These are phyloP conservation scores for Cancer borealis DNA, from an alignment of 2,888 invertebrate genomes.

Conservation along the genomic window DNA sequence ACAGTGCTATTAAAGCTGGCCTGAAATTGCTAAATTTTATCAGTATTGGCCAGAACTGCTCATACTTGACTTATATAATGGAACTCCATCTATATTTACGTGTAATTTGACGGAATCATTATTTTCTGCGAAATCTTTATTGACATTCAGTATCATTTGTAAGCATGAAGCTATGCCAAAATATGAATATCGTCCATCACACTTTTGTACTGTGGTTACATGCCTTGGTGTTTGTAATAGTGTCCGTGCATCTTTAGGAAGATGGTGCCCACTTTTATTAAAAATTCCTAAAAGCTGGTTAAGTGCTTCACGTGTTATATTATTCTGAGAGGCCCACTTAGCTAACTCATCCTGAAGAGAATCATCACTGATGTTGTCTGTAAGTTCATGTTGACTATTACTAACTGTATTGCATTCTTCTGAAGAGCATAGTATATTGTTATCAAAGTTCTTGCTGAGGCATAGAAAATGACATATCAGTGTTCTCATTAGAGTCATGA, in stretches of 20 bases:
- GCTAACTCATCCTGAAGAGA: not conserved
- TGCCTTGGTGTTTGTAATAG: not conserved
- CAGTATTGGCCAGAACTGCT: not conserved
- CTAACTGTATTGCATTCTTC: not conserved
- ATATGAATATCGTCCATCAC: not conserved
- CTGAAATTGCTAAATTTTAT: not conserved
- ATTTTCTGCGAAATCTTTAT: not conserved
- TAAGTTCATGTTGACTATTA: not conserved
- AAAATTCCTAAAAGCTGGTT: not conserved
- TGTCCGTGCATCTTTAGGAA: not conserved
- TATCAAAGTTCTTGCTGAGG: not conserved
- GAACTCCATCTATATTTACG: not conserved
- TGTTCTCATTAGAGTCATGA: not conserved
- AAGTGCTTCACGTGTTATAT: not conserved
- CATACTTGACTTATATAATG: not conserved
- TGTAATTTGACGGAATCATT: not conserved
- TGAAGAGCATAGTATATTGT: not conserved
- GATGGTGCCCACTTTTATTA: not conserved
- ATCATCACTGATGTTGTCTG: not conserved
- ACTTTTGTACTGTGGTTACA: not conserved
- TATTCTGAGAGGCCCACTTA: not conserved
- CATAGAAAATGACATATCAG: not conserved
- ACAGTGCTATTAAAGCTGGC: not conserved
- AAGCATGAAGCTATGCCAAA: not conserved
- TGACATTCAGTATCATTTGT: not conserved